Evolutionary conservation across 2,888 invertebrate genomes (phyloP).

Genomic region (Chloromyia formosa): DNA sequence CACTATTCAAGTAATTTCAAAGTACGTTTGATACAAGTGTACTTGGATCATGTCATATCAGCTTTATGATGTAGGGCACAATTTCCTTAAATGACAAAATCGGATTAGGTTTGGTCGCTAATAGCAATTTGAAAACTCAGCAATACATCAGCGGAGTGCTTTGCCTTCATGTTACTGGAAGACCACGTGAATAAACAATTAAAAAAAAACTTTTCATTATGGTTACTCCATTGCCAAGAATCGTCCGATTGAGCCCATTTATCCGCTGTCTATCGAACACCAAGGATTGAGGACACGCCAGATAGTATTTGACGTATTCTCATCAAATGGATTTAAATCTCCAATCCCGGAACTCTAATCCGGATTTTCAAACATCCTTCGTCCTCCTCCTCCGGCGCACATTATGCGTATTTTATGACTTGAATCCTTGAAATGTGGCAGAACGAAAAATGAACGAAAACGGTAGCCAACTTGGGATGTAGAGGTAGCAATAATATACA

Average conservation of each 20-base stretch:
- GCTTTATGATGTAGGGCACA: too few species aligned
- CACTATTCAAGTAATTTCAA: too few species aligned
- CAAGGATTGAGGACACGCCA: conserved; percentile 35
- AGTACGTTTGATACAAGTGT: too few species aligned
- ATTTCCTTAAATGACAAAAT: too few species aligned
- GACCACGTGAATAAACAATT: too few species aligned
- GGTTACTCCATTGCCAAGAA: too few species aligned
- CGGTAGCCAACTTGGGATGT: neutral
- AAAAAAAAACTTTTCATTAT: too few species aligned
- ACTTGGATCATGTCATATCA: too few species aligned
- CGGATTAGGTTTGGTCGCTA: too few species aligned
- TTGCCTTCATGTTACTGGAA: too few species aligned
- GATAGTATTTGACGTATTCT: conserved; percentile 45
- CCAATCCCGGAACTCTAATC: conserved; percentile 24
- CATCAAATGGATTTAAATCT: conserved; percentile 25
- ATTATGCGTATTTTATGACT: conserved; percentile 16
- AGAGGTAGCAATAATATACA: neutral
- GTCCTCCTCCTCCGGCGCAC: neutral
- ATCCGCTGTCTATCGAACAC: conserved; percentile 35
- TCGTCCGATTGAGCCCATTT: neutral
- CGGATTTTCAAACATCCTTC: conserved; percentile 6
- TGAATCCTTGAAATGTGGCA: conserved; percentile 6
- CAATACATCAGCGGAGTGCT: too few species aligned
- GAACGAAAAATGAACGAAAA: conserved; percentile 19
- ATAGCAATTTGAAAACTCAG: too few species aligned